phyloP scores from a whole-genome alignment of 2,888 invertebrate species.

The Myathropa florea region DNA sequence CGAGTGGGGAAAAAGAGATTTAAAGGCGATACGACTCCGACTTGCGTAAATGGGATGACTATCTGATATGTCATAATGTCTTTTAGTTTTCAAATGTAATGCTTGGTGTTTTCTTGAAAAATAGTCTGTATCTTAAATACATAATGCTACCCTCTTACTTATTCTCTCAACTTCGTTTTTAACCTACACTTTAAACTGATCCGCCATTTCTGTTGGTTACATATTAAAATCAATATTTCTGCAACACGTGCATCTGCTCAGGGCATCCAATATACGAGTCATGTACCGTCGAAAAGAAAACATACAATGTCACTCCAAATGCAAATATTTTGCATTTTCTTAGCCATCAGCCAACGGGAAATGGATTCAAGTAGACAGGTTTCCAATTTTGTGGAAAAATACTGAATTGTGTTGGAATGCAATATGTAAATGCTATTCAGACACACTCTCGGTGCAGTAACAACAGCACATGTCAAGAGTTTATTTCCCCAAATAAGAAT shows the following conservation, averaged over 20 bases:
- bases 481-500: background rate
- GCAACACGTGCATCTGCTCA: background rate
- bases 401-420: conserved; percentile 32
- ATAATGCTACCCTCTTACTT: too few species aligned
- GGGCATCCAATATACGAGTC: background rate
- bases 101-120: too few species aligned
- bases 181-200: background rate
- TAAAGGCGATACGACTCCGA: too few species aligned
- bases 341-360: conserved; percentile 1
- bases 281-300: background rate
- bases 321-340: background rate
- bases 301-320: background rate
- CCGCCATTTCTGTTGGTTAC: background rate
- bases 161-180: too few species aligned
- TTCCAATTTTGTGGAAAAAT: conserved; percentile 57
- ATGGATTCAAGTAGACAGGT: conserved; percentile 37
- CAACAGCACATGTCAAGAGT: conserved; percentile 2
- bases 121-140: too few species aligned
- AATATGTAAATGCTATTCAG: conserved; percentile 35
- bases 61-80: too few species aligned
- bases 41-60: too few species aligned
- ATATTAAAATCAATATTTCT: background rate
- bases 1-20: too few species aligned
- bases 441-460: conserved; percentile 8
- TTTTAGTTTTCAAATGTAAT: too few species aligned